Evolutionary conservation across 2,888 invertebrate species (phyloP), one percentile per base, ranked within the genome.

Genomic region (Gastracanthus pulcherrimus): DNA sequence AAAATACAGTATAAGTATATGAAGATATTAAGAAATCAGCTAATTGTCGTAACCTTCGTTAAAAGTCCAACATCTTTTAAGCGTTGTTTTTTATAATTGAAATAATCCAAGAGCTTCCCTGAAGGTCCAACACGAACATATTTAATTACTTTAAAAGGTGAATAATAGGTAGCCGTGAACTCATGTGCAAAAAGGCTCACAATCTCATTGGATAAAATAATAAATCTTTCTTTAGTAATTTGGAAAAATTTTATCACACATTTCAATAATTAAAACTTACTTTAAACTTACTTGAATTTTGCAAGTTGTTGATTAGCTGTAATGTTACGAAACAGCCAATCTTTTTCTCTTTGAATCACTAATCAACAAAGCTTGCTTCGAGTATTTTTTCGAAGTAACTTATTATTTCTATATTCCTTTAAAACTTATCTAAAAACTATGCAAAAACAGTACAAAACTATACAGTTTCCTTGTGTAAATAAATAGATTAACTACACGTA

Each of bases 51-150:
- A 16, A 13, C 11, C 11, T 13, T 48, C 11, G 64, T 36, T 19
- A 67, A 67, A 19, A 67, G 26, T 45, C 29, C 45, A 9, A 29
- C 36, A 51, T 55, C 36, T 62, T 67, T 77, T 16, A 81, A n/a
- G 31, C 64, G 41, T 48, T 72, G 51, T 26, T 81, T 81, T 26
- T 58, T 29, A n/a, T 76, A 81, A 72, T 71, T 76, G 34, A 38
- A 81, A 48, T 81, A 64, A 41, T 81, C 76, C 31, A 31, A 72
- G 2, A 81, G 26, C 67, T 81, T 81, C 7, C 81, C 81, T 11
- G 38, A 55, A 11, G 70, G 64, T 11, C 38, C 66, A 13, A 76
- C 72, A 45, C 60, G 31, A 0, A 29, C 55, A 16, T 76, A 66
- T n/a, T 76, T 67, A 11, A 71, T 29, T 9, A 36, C 36, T 62